These are phyloP conservation scores for Rhincodon typus DNA, from an alignment of 2,797 vertebrate genomes.

Conservation along the genomic window DNA sequence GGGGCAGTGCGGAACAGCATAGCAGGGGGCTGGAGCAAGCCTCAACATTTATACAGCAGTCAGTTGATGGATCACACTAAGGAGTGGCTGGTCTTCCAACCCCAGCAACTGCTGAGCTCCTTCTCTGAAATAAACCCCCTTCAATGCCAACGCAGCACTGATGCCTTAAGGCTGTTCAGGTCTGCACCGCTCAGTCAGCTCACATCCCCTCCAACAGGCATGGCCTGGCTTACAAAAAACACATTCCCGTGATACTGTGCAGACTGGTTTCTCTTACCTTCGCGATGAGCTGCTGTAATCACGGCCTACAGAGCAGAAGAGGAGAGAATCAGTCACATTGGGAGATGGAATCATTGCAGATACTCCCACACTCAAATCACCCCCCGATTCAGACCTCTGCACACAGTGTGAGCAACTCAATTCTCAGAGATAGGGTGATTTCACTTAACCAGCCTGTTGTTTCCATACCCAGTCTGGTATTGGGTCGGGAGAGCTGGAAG, in stretches of 20 bases:
- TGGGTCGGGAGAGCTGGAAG: too few species aligned
- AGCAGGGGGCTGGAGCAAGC: too few species aligned
- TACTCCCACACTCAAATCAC: not conserved
- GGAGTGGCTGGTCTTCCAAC: too few species aligned
- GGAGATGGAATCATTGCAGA: not conserved
- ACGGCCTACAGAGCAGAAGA: not conserved
- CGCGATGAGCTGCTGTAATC: conserved; percentile 19
- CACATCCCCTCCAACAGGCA: not conserved
- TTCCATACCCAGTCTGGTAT: not conserved
- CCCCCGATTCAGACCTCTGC: not conserved
- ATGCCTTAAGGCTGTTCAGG: not conserved
- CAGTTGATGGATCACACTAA: too few species aligned
- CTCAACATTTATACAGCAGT: not conserved
- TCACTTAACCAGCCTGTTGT: not conserved
- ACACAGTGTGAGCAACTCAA: not conserved
- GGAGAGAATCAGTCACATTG: not conserved
- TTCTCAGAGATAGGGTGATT: not conserved
- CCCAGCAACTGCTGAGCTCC: not conserved
- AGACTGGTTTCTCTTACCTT: not conserved
- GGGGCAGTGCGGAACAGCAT: not conserved
- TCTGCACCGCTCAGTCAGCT: not conserved
- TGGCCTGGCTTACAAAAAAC: not conserved
- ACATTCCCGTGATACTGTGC: not conserved
- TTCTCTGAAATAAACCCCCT: not conserved
- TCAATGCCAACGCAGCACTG: not conserved